phyloP scores from a whole-genome alignment of 2,797 vertebrate genomes.

The Sebastolobus alascanus region DNA sequence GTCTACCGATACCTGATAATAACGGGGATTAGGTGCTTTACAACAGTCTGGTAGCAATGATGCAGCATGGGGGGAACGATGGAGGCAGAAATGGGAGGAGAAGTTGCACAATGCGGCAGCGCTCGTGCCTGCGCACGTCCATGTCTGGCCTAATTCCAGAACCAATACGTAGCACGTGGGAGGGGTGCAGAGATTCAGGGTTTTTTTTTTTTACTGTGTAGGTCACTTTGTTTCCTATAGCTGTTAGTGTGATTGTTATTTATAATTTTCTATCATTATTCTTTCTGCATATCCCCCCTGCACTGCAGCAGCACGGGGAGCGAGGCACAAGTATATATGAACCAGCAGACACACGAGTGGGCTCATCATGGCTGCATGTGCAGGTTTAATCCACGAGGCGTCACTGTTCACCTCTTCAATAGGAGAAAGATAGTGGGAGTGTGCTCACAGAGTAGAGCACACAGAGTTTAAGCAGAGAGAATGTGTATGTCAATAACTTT shows the following conservation, averaged over 20 bases:
- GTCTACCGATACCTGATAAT: not conserved
- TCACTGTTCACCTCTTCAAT: conserved; percentile 71
- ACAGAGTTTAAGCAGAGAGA: conserved; percentile 7
- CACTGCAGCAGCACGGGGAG: not conserved
- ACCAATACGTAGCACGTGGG: conserved; percentile 23
- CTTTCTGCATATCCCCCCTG: not conserved
- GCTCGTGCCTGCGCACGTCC: conserved; percentile 48
- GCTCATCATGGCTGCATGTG: conserved; percentile 43
- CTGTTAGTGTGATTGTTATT: not conserved
- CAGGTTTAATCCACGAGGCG: conserved; percentile 68
- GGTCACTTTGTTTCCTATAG: conserved; percentile 24
- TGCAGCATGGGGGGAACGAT: conserved; percentile 3
- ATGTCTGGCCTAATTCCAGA: conserved; percentile 46
- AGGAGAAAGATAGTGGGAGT: conserved; percentile 43
- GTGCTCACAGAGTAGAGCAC: not conserved
- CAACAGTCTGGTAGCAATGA: not conserved
- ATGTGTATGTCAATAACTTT: not conserved
- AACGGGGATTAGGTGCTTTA: not conserved
- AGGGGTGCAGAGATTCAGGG: conserved; percentile 5
- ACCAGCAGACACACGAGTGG: not conserved
- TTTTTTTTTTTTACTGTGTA: not conserved
- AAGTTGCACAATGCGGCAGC: conserved; percentile 55
- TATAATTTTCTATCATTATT: not conserved
- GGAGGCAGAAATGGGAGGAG: not conserved
- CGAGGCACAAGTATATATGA: not conserved